A percentile compares a stretch with the other conserved stretches of the same genome.
These are phyloP conservation scores for Artibeus lituratus DNA, from an alignment of 2,797 vertebrate genomes.

Conservation along the genomic window DNA sequence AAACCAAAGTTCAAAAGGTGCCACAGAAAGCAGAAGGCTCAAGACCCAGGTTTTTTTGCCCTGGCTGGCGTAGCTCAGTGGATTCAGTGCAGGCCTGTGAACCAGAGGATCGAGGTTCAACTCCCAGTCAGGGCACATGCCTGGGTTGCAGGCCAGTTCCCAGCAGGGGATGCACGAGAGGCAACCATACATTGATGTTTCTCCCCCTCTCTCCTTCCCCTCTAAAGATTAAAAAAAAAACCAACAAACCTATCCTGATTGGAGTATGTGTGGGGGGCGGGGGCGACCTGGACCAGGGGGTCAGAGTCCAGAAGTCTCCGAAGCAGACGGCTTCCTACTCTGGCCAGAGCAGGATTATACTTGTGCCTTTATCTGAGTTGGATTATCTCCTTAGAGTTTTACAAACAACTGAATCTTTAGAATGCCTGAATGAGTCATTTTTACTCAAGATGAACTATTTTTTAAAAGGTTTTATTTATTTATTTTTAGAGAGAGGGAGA, in stretches of 20 bases:
- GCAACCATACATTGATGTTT: too few species aligned
- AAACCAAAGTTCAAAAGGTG: neutral
- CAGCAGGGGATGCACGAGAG: too few species aligned
- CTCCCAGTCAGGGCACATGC: too few species aligned
- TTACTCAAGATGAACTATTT: neutral
- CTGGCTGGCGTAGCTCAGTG: too few species aligned
- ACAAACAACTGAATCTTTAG: neutral
- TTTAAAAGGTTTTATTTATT: neutral
- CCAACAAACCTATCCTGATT: too few species aligned
- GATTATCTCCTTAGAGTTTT: neutral
- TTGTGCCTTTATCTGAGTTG: neutral
- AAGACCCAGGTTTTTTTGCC: neutral
- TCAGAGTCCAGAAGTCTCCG: neutral
- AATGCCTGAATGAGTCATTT: neutral
- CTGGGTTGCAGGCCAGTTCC: too few species aligned
- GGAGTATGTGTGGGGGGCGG: neutral
- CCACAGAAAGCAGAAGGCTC: neutral
- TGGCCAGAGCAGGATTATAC: neutral
- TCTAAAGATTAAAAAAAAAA: too few species aligned
- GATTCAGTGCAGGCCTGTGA: too few species aligned
- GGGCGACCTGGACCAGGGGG: neutral
- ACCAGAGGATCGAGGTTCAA: too few species aligned
- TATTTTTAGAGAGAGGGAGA: neutral
- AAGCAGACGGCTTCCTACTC: neutral
- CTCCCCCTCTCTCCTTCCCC: too few species aligned